Conservation (phyloP, 1,140 invertebrate species). For the Monomorium pharaonis region DNA sequence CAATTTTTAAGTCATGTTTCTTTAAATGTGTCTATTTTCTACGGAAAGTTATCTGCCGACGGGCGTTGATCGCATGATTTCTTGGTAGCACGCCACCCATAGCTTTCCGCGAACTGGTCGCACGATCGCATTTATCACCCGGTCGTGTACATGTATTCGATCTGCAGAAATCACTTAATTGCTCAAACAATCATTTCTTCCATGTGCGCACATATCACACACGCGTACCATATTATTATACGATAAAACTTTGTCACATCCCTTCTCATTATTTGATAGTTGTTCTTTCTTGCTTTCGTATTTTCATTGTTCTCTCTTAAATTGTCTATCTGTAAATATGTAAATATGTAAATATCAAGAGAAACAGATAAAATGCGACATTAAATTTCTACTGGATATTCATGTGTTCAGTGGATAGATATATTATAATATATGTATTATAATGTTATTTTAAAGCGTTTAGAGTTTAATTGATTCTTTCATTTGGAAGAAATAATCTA, state of each 20-base stretch:
- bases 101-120: conserved; percentile 38
- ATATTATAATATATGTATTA: no score
- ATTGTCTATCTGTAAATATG: conserved; percentile 11
- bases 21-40: conserved; percentile 2
- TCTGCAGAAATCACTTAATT: conserved; percentile 76
- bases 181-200: conserved; percentile 83
- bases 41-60: neutral
- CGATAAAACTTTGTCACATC: conserved; percentile 39
- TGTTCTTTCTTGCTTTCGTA: neutral
- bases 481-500: conserved; percentile 5
- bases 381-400: neutral
- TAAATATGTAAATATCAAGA: conserved; percentile 52
- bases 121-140: conserved; percentile 1
- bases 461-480: neutral
- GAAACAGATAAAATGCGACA: neutral
- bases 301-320: conserved; percentile 5
- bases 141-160: conserved; percentile 54
- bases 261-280: conserved; percentile 18
- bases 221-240: conserved; percentile 67
- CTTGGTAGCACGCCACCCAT: conserved; percentile 8
- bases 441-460: neutral
- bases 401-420: neutral
- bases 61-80: neutral
- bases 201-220: conserved; percentile 65
- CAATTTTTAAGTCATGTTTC: neutral